Percentiles rank a stretch among this genome's conserved stretches.
These are phyloP conservation scores for Pollachius pollachius DNA, from an alignment of 2,113 vertebrate species.

Conservation along the genomic window DNA sequence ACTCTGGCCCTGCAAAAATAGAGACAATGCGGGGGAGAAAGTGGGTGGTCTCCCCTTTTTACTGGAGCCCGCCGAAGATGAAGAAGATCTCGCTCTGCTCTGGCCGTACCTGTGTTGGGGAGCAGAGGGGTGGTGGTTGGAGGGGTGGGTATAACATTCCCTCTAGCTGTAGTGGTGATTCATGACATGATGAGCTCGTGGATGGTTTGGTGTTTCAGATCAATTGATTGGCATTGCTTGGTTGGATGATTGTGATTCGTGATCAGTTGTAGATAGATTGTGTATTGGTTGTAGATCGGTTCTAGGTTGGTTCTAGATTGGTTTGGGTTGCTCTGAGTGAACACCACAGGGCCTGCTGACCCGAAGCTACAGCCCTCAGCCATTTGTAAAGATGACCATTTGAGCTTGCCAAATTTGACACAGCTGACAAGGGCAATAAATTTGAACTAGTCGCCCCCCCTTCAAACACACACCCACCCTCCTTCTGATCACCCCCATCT, in stretches of 20 bases:
- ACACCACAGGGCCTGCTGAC: slow-evolving; percentile 64
- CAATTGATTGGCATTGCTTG: too few relatives aligned
- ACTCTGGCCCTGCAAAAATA: slow-evolving; percentile 75
- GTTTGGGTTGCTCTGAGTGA: slow-evolving; percentile 25
- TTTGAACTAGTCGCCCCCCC: slow-evolving; percentile 71
- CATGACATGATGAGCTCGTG: too few relatives aligned
- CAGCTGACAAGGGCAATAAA: slow-evolving; percentile 80
- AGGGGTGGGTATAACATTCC: too few relatives aligned
- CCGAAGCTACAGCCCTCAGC: slow-evolving; percentile 64
- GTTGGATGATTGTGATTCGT: too few relatives aligned
- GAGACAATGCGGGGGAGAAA: slow-evolving; percentile 63
- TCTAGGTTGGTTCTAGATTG: neutral
- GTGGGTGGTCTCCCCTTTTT: slow-evolving; percentile 71
- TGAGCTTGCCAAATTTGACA: slow-evolving; percentile 81
- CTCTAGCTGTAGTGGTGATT: too few relatives aligned
- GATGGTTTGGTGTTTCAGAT: too few relatives aligned
- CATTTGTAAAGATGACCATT: slow-evolving; percentile 80
- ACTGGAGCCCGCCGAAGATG: slow-evolving; percentile 33
- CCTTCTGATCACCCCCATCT: too few relatives aligned
- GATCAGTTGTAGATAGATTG: too few relatives aligned
- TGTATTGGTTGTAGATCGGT: too few relatives aligned
- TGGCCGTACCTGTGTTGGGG: too few relatives aligned
- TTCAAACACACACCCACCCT: slow-evolving; percentile 30
- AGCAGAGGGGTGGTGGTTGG: too few relatives aligned
- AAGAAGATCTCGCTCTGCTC: too few relatives aligned